Evolutionary conservation across 2,797 vertebrate genomes (phyloP), one percentile per base, ranked within the genome.

Genomic region (Paratrypauchen microcephalus): DNA sequence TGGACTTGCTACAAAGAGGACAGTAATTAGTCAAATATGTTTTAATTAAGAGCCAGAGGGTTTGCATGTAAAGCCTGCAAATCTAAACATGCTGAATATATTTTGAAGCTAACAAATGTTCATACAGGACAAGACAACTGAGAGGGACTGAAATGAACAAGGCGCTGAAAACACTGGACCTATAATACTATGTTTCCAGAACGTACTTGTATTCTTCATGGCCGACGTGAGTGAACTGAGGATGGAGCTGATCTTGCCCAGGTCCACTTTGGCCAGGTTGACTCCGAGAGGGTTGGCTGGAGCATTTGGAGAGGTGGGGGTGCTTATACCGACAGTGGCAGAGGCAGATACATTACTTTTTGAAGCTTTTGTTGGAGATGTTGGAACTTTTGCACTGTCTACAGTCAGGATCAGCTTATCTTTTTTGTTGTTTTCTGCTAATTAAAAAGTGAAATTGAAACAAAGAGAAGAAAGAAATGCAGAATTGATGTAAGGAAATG

Each of bases 211-310:
- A 58, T 91, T 97, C 85, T 99, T 99, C 97, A 99, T 99, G 41
- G 95, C 98, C 0, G 96, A 97, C 0, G 96, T 98, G 69, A 99
- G 88, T 9, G 96, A 98, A 89, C 92, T 99, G 16, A 99, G 94
- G 66, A 99, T 99, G 78, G 98, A 99, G 91, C 96, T 98, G 91
- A 99, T 99, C 89, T 99, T 99, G 30, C 97, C 98, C 80, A 99
- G 88, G 88, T 99, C 97, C 82, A 99, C 97, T 15, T 98, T 98
- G 65, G 97, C 97, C 81, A 99, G 89, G 87, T 96, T 98, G 73
- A 98, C 94, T 30, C 91, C 92, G 65, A 93, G 78, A 0, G 92
- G 79, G 9, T 86, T 56, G 32, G 77, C 16, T 6, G 86, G 48
- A 18, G 78, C 47, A 19, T 79, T 67, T 18, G 83, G 52, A 0